Evolutionary conservation across 2,113 vertebrate genomes (phyloP).

Genomic region (Neodontobutis hainanensis): DNA sequence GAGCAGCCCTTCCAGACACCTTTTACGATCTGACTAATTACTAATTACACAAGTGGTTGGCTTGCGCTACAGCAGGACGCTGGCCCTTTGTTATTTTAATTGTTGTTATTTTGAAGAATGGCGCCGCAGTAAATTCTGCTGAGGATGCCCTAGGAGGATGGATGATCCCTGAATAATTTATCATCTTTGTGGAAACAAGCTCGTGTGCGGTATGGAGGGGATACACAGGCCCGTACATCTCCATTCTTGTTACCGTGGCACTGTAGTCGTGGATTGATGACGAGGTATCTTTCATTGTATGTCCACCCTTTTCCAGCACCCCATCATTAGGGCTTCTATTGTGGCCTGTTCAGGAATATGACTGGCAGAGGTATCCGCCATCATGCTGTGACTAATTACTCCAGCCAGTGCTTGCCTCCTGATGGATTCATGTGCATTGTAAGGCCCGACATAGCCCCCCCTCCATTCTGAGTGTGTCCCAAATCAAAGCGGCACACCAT

Average conservation of each 20-base stretch:
- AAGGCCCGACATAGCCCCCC: constrained; percentile 76
- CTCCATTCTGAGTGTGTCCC: constrained; percentile 59
- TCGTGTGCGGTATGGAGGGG: constrained; percentile 57
- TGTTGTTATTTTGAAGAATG: constrained; percentile 88
- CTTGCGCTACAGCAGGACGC: constrained; percentile 43
- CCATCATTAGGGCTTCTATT: constrained; percentile 87
- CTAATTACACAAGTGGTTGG: constrained; percentile 78
- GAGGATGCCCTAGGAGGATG: constrained; percentile 74
- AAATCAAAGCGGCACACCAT: constrained; percentile 85
- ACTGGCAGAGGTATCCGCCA: constrained; percentile 83
- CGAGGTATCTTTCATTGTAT: constrained; percentile 54
- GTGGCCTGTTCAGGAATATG: constrained; percentile 87
- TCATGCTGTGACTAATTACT: constrained; percentile 92
- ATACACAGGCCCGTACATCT: constrained; percentile 48
- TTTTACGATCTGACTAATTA: constrained; percentile 80
- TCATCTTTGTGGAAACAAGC: constrained; percentile 87
- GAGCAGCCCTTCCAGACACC: constrained; percentile 62
- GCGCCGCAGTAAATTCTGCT: constrained; percentile 83
- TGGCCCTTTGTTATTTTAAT: constrained; percentile 86
- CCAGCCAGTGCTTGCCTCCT: constrained; percentile 81
- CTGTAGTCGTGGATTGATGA: constrained; percentile 71
- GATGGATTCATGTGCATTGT: constrained; percentile 94
- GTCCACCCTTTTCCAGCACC: constrained; percentile 78
- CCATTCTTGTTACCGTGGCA: constrained; percentile 52
- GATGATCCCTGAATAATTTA: constrained; percentile 94